Evolutionary conservation across 2,797 vertebrate genomes (phyloP).

Genomic region (Simalia tracyae): DNA sequence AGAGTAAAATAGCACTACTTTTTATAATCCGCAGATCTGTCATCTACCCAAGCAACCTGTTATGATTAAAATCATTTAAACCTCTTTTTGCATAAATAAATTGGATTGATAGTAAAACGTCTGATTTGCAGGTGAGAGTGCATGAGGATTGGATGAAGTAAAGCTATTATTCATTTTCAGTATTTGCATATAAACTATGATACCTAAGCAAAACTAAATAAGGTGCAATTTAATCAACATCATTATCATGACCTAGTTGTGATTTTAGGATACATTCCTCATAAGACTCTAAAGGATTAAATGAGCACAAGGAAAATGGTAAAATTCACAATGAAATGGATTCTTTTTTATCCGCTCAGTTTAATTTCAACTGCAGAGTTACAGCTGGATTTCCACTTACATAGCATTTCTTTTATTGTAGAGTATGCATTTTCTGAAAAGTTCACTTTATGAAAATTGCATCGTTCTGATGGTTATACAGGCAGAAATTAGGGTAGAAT

Average conservation of each 20-base stretch:
- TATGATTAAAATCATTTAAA: constrained; percentile 14
- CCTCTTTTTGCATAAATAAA: constrained; percentile 16
- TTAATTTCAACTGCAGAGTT: not conserved
- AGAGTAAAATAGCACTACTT: not conserved
- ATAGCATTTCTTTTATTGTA: not conserved
- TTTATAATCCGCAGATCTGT: constrained; percentile 29
- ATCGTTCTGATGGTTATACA: not conserved
- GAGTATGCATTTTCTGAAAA: not conserved
- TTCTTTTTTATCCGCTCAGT: not conserved
- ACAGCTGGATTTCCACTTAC: not conserved
- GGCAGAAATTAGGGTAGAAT: not conserved
- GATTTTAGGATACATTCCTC: not conserved
- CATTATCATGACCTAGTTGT: not conserved
- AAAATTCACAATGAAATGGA: not conserved
- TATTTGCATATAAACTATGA: not conserved
- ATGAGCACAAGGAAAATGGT: not conserved
- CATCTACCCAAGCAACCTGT: not conserved
- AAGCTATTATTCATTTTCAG: constrained; percentile 2
- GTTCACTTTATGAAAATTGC: not conserved
- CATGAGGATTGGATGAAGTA: not conserved
- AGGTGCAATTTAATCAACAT: not conserved
- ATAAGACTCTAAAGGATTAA: not conserved
- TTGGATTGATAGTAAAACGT: not conserved
- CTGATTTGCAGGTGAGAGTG: constrained; percentile 10
- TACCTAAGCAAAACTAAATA: not conserved